These are phyloP conservation scores for Scaptomyza flava DNA, from an alignment of 2,888 invertebrate genomes.

Conservation along the genomic window DNA sequence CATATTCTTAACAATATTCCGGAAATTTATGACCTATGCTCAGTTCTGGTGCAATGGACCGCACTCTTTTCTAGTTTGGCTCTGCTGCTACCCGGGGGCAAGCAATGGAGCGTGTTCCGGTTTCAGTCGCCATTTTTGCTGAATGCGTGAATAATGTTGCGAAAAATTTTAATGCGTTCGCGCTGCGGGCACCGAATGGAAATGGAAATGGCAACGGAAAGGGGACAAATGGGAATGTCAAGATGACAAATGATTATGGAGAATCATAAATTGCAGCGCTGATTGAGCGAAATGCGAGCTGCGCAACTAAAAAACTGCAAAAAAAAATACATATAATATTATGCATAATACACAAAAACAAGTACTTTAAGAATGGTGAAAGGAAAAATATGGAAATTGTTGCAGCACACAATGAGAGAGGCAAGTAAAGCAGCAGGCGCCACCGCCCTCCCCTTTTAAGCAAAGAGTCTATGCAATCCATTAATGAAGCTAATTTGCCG, in stretches of 20 bases:
- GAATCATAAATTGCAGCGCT: conserved; percentile 73
- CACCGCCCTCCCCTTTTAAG: not conserved
- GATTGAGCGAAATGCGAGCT: conserved; percentile 75
- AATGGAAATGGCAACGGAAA: conserved; percentile 59
- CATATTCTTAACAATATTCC: conserved; percentile 77
- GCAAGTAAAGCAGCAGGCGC: conserved; percentile 20
- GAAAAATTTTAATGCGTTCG: conserved; percentile 72
- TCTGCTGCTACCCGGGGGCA: not conserved
- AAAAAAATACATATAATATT: conserved; percentile 14
- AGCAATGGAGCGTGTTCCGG: conserved; percentile 48
- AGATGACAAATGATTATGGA: conserved; percentile 80
- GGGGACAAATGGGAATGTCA: conserved; percentile 31
- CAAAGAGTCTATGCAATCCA: conserved; percentile 41
- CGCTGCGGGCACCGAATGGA: conserved; percentile 71
- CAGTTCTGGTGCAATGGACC: conserved; percentile 21
- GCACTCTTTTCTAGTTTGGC: conserved; percentile 7
- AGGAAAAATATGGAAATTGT: conserved; percentile 20
- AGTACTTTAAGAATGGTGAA: not conserved
- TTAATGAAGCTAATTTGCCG: conserved; percentile 77
- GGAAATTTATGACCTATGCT: conserved; percentile 70
- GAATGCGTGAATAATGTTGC: conserved; percentile 79
- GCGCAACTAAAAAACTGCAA: conserved; percentile 19
- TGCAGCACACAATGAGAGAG: conserved; percentile 23
- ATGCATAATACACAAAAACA: conserved; percentile 37
- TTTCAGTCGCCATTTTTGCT: conserved; percentile 61